Evolutionary conservation across 2,888 invertebrate species (phyloP).

Genomic region (Trileptium ribeirensis): DNA sequence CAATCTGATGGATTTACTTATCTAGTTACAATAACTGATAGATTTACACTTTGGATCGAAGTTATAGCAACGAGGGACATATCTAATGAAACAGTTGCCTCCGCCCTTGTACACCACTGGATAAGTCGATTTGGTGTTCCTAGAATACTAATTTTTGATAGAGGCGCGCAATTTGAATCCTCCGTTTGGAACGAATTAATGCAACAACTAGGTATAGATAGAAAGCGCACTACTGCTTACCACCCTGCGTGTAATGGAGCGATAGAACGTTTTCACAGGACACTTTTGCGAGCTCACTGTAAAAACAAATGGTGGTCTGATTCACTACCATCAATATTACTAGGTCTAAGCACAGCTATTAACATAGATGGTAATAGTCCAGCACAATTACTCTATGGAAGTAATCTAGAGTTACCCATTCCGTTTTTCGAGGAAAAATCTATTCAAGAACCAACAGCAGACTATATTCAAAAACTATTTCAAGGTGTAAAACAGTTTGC

Average conservation of each 20-base stretch:
- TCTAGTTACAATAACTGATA: neutral
- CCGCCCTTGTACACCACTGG: neutral
- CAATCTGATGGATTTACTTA: neutral
- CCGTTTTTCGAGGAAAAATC: no score
- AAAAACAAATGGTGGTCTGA: neutral
- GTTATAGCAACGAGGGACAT: neutral
- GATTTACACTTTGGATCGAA: neutral
- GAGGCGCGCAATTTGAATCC: neutral
- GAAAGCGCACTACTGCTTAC: neutral
- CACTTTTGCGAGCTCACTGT: neutral
- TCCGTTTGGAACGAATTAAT: neutral
- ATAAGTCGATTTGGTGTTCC: neutral
- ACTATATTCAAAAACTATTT: no score
- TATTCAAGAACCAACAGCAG: no score
- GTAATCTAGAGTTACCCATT: no score
- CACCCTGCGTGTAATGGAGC: constrained; percentile 3
- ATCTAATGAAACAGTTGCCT: neutral
- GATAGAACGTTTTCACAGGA: neutral
- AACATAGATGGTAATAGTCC: neutral
- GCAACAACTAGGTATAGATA: neutral
- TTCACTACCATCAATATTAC: neutral
- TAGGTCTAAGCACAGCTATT: neutral
- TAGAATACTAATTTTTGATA: neutral
- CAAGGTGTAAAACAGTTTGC: no score
- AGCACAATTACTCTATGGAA: no score